Evolutionary conservation across 2,888 invertebrate genomes (phyloP).

Genomic region (Cynaeus angustus): DNA sequence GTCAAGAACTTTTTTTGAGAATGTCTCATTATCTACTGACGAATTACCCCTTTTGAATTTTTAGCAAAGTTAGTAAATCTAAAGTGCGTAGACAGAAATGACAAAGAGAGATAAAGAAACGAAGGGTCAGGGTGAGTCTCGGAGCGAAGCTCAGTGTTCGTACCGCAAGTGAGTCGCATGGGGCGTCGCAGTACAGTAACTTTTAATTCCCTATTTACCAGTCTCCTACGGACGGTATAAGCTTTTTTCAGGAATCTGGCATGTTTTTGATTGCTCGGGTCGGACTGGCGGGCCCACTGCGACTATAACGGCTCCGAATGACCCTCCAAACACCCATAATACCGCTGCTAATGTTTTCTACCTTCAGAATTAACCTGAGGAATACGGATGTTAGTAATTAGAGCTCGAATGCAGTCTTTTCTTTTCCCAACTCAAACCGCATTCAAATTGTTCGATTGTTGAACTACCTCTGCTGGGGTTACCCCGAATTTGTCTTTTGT

Average conservation of each 20-base stretch:
- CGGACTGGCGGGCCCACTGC: conserved; percentile 76
- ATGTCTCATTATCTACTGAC: no score
- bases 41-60: conserved; percentile 51
- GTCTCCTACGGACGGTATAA: conserved; percentile 64
- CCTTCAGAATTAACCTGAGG: conserved; percentile 69
- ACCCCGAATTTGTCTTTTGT: conserved; percentile 57
- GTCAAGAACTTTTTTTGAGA: no score
- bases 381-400: conserved; percentile 76
- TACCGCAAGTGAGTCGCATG: conserved; percentile 55
- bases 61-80: conserved; percentile 9
- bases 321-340: conserved; percentile 82
- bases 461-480: conserved; percentile 52
- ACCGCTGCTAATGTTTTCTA: conserved; percentile 77
- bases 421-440: conserved; percentile 57
- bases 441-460: conserved; percentile 58
- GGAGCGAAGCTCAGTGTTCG: conserved; percentile 40
- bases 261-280: conserved; percentile 77
- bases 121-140: conserved; percentile 44
- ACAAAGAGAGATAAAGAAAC: conserved; percentile 52
- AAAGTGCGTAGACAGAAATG: conserved; percentile 61
- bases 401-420: conserved; percentile 71
- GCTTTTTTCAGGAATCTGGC: conserved; percentile 67
- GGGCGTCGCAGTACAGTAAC: conserved; percentile 61
- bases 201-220: conserved; percentile 67
- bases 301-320: conserved; percentile 80